Percentiles rank a stretch among this genome's conserved stretches.
These are phyloP conservation scores for Danaus melanippus DNA, from an alignment of 1,140 invertebrate species.

Conservation along the genomic window DNA sequence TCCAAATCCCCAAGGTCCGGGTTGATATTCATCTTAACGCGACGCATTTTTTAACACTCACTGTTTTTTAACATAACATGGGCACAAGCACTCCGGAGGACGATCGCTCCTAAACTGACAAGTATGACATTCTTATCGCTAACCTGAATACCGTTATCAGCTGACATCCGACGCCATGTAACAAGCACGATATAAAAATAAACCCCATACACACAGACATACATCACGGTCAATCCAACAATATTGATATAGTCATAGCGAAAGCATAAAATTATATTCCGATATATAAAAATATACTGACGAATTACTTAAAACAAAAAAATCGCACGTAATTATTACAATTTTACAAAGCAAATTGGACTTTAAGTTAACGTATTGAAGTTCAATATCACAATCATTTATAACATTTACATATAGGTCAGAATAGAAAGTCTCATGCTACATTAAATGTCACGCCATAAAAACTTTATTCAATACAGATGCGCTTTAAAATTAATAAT, in stretches of 20 bases:
- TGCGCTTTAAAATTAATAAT: too few relatives aligned
- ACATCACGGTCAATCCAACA: too few relatives aligned
- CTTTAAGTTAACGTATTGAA: too few relatives aligned
- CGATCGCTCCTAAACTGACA: conserved; percentile 31
- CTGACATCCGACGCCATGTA: conserved; percentile 37
- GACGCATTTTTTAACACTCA: conserved; percentile 46
- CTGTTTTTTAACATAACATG: conserved; percentile 13
- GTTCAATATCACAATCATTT: too few relatives aligned
- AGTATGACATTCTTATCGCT: conserved; percentile 26
- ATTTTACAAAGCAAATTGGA: too few relatives aligned
- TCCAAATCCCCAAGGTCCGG: conserved; percentile 65
- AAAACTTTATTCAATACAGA: too few relatives aligned
- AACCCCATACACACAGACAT: too few relatives aligned
- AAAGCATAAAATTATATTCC: too few relatives aligned
- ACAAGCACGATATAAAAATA: conserved; percentile 2
- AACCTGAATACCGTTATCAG: conserved; percentile 36
- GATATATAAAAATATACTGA: too few relatives aligned
- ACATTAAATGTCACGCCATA: conserved; percentile 1
- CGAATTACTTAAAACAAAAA: too few relatives aligned
- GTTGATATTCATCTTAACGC: conserved; percentile 50
- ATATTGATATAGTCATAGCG: too few relatives aligned
- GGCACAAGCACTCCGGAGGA: conserved; percentile 30
- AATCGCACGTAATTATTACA: too few relatives aligned
- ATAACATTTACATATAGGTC: conserved; percentile 1
- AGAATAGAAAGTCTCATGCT: conserved; percentile 4